Evolutionary conservation across 2,797 vertebrate species (phyloP).

Genomic region (Pseudocheirus occidentalis): DNA sequence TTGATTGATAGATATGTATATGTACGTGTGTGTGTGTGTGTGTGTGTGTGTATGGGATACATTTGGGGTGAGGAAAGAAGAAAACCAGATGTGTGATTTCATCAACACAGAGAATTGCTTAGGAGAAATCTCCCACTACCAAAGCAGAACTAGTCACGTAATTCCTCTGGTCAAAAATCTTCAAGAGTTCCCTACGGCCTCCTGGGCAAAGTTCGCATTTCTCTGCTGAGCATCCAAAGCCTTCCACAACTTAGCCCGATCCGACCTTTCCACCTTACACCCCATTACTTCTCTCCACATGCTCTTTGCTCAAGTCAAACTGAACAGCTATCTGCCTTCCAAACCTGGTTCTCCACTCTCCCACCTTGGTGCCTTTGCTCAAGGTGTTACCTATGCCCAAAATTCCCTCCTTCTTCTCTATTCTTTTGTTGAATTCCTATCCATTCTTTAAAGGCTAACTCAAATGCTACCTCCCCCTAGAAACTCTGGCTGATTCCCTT

Average conservation of each 20-base stretch:
- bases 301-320: not conserved
- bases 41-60: not conserved
- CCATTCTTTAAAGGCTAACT: not conserved
- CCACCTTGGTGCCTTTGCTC: not conserved
- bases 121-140: not conserved
- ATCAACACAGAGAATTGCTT: not conserved
- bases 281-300: not conserved
- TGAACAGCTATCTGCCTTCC: not conserved
- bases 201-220: conserved; percentile 15
- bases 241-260: not conserved
- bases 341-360: not conserved
- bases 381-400: not conserved
- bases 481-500: conserved; percentile 1
- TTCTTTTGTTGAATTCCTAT: not conserved
- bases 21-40: not conserved
- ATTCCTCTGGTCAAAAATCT: conserved; percentile 26
- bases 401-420: not conserved
- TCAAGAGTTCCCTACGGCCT: not conserved
- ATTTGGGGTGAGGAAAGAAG: not conserved
- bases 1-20: not conserved
- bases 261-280: not conserved
- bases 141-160: not conserved
- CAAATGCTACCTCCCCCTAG: not conserved
- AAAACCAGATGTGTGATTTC: not conserved
- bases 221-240: not conserved